Base-by-base conservation (phyloP, 1,140 invertebrate species). In the Melitaea cinxia region DNA sequence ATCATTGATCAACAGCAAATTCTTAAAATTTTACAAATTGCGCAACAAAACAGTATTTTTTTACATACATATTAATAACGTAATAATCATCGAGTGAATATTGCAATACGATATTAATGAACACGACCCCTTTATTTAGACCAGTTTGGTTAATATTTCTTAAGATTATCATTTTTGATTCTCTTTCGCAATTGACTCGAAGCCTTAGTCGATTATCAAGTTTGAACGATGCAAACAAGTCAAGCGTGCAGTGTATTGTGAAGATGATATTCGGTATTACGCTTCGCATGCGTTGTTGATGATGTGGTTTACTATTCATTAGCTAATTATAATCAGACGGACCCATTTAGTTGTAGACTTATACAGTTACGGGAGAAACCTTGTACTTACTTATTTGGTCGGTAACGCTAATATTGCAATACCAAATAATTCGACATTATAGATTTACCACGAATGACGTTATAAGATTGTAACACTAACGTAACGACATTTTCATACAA, bases 51-150 rank as follows among this genome's bases (percentile, higher is more conserved):
- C 14, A n/a, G n/a, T n/a, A 37, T 14, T 14, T n/a, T n/a, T 37
- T 37, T 4, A 37, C 35, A 37, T n/a, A 37, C n/a, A 37, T 6
- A 26, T 26, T 26, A 37, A n/a, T 4, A n/a, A 37, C 14, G 35
- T 37, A 14, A 37, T 12, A 37, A 37, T 14, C 35, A n/a, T 37
- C 14, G 33, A 53, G 50, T 37, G 9, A 42, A 61, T 54, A 61
- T 45, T 53, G 47, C 59, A 49, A 61, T 53, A 52, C 15, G 28
- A 19, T 4, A 39, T 52, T 61, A 53, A 61, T 53, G 37, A 61
- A 28, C 24, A 61, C 33, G 59, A 54, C 59, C 59, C 21, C 35
- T 53, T 61, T 61, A 33, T 53, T 42, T 61, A 21, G 47, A 53
- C 59, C 57, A 52, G 57, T 60, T 52, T 35, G 30, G 7, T 60